Conservation (phyloP, 2,113 vertebrate species). For the Sinosuthora webbiana region DNA sequence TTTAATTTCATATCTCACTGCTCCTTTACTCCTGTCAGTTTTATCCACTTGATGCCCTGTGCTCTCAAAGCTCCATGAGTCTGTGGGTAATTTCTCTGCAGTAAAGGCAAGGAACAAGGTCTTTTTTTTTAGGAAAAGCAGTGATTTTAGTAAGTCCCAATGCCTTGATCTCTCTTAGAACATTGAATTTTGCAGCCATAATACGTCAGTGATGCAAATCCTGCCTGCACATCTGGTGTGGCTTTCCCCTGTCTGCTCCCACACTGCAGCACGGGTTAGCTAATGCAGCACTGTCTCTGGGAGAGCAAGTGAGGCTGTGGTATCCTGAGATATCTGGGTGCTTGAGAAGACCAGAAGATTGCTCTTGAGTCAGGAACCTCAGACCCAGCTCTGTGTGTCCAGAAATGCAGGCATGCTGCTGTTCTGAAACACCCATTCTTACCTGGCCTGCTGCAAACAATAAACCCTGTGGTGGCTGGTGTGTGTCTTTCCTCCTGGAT, state of each 20-base stretch:
- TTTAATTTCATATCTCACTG: not conserved
- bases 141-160: not conserved
- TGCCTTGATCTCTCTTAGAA: not conserved
- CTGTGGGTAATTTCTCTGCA: not conserved
- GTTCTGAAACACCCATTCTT: not conserved
- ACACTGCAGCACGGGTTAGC: rapidly evolving
- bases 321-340: not conserved
- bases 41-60: not conserved
- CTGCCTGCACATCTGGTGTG: not conserved
- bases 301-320: not conserved
- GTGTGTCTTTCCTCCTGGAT: not conserved
- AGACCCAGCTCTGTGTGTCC: not conserved
- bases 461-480: not conserved
- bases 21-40: not conserved
- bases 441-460: not conserved
- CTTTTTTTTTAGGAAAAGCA: not conserved
- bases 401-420: not conserved
- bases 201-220: not conserved
- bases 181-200: not conserved
- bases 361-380: not conserved
- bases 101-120: not conserved
- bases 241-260: not conserved
- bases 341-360: not conserved
- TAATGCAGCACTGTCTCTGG: not conserved
- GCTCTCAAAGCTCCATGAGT: not conserved